These are phyloP conservation scores for Odontomachus brunneus DNA, from an alignment of 1,140 invertebrate genomes.

Conservation along the genomic window DNA sequence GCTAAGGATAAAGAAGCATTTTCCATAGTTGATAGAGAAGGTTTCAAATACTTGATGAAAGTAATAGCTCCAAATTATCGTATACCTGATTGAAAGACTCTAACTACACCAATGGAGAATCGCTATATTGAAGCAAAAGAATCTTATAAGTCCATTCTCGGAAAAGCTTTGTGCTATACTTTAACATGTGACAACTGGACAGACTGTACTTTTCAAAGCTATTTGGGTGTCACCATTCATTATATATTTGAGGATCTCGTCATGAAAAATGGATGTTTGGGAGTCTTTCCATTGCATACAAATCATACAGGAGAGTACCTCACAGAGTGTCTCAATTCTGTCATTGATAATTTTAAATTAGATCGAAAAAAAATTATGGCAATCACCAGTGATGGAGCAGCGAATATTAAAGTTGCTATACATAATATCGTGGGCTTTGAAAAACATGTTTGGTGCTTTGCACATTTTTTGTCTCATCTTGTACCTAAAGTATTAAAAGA, in stretches of 20 bases:
- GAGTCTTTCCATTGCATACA: background rate
- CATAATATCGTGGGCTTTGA: background rate
- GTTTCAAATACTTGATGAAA: background rate
- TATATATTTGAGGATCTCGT: background rate
- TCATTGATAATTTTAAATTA: background rate
- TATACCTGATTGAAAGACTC: background rate
- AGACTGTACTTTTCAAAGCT: background rate
- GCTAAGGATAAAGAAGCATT: background rate
- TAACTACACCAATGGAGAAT: background rate
- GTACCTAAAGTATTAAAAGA: background rate
- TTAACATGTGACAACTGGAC: conserved; percentile 6
- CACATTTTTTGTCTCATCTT: conserved; percentile 13
- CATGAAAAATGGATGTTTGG: conserved; percentile 11
- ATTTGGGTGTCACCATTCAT: background rate
- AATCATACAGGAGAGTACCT: background rate
- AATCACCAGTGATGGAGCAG: background rate
- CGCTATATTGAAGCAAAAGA: background rate
- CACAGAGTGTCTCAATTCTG: background rate
- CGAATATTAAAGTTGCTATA: conserved; percentile 19
- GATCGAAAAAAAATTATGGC: background rate
- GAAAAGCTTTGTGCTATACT: background rate
- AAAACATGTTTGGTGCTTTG: conserved; percentile 13
- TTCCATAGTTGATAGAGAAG: background rate
- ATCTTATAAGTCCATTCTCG: background rate
- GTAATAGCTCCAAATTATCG: background rate